Percentiles rank a stretch among this genome's conserved stretches.
Evolutionary conservation across 2,888 invertebrate species (phyloP).

Genomic region (Drosophila paranaensis): DNA sequence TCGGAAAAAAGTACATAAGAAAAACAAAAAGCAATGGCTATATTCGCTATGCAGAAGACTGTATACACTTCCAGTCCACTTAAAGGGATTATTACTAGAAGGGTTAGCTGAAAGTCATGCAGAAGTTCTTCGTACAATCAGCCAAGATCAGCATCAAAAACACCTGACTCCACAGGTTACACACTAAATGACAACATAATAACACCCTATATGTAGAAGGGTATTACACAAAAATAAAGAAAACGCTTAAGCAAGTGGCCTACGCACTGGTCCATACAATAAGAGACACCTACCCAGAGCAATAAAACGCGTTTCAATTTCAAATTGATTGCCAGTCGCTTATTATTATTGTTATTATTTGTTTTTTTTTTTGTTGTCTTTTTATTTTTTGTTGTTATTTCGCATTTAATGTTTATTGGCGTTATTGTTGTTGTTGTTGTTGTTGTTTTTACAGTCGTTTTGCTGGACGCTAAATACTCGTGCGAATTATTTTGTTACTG

Average conservation of each 20-base stretch:
- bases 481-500: conserved; percentile 70
- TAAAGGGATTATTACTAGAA: background rate
- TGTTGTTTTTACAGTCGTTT: conserved; percentile 45
- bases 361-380: conserved; percentile 16
- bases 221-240: conserved; percentile 2
- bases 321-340: conserved; percentile 76
- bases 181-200: background rate
- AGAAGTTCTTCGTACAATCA: no score
- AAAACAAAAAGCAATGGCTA: background rate
- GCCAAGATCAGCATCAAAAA: no score
- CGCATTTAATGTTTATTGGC: conserved; percentile 43
- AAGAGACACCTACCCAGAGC: conserved; percentile 56
- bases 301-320: conserved; percentile 76
- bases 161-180: background rate
- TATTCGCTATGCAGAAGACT: background rate
- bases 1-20: conserved; percentile 9
- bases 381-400: conserved; percentile 50
- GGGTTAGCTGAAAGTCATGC: no score
- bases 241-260: conserved; percentile 55
- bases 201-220: background rate
- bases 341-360: conserved; percentile 63
- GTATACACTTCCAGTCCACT: background rate
- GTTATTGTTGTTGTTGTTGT: conserved; percentile 26
- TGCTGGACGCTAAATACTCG: conserved; percentile 73
- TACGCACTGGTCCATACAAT: conserved; percentile 58